A percentile compares a stretch with the other conserved stretches of the same genome.
phyloP scores from a whole-genome alignment of 2,113 vertebrate species.

The Promerops cafer region DNA sequence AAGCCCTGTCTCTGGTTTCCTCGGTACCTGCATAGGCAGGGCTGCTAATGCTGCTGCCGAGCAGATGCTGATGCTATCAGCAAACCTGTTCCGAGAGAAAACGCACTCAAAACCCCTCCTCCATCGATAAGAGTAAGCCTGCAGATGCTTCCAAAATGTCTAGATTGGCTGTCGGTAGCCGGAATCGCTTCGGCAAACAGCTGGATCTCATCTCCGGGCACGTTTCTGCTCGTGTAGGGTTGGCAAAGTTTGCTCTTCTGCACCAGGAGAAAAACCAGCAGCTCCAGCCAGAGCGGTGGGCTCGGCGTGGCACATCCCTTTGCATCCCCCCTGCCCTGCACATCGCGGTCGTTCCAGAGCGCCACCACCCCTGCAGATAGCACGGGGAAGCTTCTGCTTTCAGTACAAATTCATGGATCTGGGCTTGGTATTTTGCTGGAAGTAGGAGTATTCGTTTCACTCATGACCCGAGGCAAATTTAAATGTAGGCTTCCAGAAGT shows the following conservation, averaged over 20 bases:
- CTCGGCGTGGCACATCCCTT: rapidly evolving
- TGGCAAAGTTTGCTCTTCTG: not conserved
- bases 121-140: not conserved
- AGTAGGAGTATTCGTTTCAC: not conserved
- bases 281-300: not conserved
- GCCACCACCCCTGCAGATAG: rapidly evolving
- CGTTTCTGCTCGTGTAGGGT: not conserved
- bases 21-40: not conserved
- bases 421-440: not conserved
- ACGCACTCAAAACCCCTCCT: not conserved
- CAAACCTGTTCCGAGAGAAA: not conserved
- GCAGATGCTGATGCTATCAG: slow-evolving; percentile 9
- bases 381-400: not conserved
- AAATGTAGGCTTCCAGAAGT: slow-evolving; percentile 30
- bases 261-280: not conserved
- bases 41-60: not conserved
- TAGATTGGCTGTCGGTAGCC: not conserved
- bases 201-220: not conserved
- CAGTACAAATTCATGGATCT: rapidly evolving
- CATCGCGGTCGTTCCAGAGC: rapidly evolving
- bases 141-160: not conserved
- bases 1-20: not conserved
- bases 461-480: not conserved
- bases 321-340: rapidly evolving
- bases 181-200: not conserved